Evolutionary conservation across 2,113 vertebrate species (phyloP).

Genomic region (Pedionomus torquatus): DNA sequence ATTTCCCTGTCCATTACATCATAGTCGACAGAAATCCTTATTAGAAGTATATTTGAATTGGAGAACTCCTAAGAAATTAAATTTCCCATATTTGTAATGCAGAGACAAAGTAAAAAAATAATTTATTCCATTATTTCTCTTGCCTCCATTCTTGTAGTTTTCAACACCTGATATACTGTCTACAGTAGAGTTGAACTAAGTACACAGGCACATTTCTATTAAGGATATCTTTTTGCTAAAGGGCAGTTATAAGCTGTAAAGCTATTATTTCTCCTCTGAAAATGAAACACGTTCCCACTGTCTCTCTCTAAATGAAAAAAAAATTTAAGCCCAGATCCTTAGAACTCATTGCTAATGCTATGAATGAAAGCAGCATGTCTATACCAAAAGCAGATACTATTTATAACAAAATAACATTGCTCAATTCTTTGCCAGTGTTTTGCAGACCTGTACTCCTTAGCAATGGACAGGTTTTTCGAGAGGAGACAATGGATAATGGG

Average conservation of each 20-base stretch:
- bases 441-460: background rate
- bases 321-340: background rate
- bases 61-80: background rate
- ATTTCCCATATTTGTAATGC: background rate
- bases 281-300: background rate
- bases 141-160: background rate
- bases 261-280: background rate
- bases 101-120: background rate
- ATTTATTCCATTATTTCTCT: background rate
- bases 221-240: background rate
- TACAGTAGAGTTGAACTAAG: background rate
- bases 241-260: background rate
- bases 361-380: background rate
- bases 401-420: background rate
- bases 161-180: background rate
- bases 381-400: background rate
- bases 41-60: background rate
- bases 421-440: background rate
- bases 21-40: background rate
- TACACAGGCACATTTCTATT: background rate
- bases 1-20: background rate
- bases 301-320: background rate
- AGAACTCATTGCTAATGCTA: background rate
- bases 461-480: background rate
- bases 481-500: rapidly evolving